phyloP scores from a whole-genome alignment of 1,140 invertebrate genomes.

The Macrocentrus cingulum region DNA sequence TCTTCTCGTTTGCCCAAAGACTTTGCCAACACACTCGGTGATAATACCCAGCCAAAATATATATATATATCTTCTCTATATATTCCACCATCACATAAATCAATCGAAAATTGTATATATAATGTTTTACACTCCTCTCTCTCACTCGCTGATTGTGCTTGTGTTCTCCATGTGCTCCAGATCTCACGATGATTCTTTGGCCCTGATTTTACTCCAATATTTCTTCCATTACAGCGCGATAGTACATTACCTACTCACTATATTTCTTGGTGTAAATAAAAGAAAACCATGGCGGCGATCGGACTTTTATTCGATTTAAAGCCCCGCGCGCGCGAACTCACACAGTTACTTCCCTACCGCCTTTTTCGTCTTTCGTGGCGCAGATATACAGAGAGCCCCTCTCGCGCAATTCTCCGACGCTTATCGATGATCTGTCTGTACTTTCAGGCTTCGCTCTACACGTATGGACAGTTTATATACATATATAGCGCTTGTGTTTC shows the following conservation, averaged over 20 bases:
- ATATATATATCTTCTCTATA: too few relatives aligned
- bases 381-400: background rate
- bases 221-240: background rate
- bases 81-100: too few relatives aligned
- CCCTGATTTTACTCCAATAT: conserved; percentile 19
- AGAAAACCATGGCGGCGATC: conserved; percentile 23
- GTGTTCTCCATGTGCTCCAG: too few relatives aligned
- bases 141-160: too few relatives aligned
- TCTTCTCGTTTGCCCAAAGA: conserved; percentile 20
- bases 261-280: conserved; percentile 36
- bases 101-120: too few relatives aligned
- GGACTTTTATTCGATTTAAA: conserved; percentile 50
- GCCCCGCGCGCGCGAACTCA: conserved; percentile 19
- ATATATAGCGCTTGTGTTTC: too few relatives aligned
- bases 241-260: conserved; percentile 2
- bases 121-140: too few relatives aligned
- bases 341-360: background rate
- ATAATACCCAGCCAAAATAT: conserved; percentile 44
- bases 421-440: conserved; percentile 24
- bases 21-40: conserved; percentile 16
- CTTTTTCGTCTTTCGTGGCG: background rate
- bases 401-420: background rate
- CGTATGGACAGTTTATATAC: too few relatives aligned
- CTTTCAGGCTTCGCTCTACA: background rate
- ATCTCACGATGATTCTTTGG: too few relatives aligned